Base-by-base conservation (phyloP, 2,797 vertebrate genomes). In the Lophura swinhoii region DNA sequence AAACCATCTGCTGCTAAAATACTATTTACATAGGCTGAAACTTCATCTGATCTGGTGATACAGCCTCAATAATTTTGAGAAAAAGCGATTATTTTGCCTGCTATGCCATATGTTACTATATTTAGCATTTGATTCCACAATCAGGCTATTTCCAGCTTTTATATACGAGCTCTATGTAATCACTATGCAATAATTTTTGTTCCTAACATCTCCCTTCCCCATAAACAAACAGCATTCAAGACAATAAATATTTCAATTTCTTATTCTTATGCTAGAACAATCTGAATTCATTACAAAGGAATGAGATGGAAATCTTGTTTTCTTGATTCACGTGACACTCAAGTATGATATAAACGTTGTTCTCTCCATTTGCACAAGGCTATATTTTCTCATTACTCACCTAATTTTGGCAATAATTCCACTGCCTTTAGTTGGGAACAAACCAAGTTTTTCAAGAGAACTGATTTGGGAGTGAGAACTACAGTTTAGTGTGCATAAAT, bases 51-150 rank as follows among this genome's bases (percentile, higher is more conserved):
- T 60, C 14, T 69, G 78, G 46, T 7, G 6, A 17, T 29, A 75
- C 1, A 78, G 46, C 56, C n/a, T 59, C 14, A 37, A 22, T 29
- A 80, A 48, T 68, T 66, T 74, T 88, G 28, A 67, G 35, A 35
- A 56, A 74, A 87, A 37, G 6, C 14, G 76, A 12, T 1, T 51
- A 67, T 62, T 93, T 88, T 68, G 9, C 33, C 67, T 51, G 12
- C 26, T 66, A n/a, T 62, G 10, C 41, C 2, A 1, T 13, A 33
- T 1, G 0, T 68, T 59, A 67, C 21, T 76, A 10, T 14, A 80
- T 35, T 87, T 83, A 71, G 58, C 37, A 77, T 11, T 70, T 70
- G 80, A 26, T 53, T 95, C 28, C 58, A 85, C n/a, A 56, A 66
- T 59, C 10, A 69, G 28, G 33, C 2, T 84, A 75, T 75, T 91